Base-by-base conservation (phyloP, 2,888 invertebrate genomes). In the Baccha elongata region DNA sequence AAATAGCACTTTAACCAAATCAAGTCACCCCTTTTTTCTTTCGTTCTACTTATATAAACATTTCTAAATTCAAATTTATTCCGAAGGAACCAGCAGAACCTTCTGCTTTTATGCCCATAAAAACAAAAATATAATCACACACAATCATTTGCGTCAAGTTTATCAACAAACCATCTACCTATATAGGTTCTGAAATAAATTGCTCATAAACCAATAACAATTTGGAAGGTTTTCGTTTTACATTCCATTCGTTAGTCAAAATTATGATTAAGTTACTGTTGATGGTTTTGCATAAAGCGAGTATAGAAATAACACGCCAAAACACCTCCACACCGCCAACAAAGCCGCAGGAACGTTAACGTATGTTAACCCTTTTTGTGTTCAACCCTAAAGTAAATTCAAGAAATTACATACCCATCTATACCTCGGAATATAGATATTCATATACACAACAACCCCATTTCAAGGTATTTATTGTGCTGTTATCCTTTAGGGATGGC, bases 251-350 rank as follows among this genome's bases (percentile, higher is more conserved):
- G 67, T 79, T 72, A 68, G 53, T 19, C 62, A 55, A n/a, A 73
- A 80, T 80, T 80, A 69, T 62, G 62, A 80, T 74, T 64, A 69
- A 74, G 46, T 79, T 62, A 65, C 19, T 44, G 32, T 78, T 78
- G 64, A 65, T 58, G 71, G 58, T 65, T 72, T n/a, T 60, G 13
- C 19, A 29, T 19, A 29, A 23, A 2, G 44, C 2, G 4, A 21
- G 13, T 55, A 13, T 55, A 29, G 35, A 37, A 21, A 58, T 15
- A 29, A 19, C 19, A 15, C 26, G 11, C 17, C 37, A 17, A 35
- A 10, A 23, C 35, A 17, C 37, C 21, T 4, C 3, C 15, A 32
- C 13, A 23, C 4, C 3, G 1, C 11, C 13, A 4, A 58, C 32
- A 64, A 46, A 19, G 21, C 10, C 19, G 15, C 4, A 23, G 2